Conservation (phyloP, 1,140 invertebrate species). For the Sogatella furcifera region DNA sequence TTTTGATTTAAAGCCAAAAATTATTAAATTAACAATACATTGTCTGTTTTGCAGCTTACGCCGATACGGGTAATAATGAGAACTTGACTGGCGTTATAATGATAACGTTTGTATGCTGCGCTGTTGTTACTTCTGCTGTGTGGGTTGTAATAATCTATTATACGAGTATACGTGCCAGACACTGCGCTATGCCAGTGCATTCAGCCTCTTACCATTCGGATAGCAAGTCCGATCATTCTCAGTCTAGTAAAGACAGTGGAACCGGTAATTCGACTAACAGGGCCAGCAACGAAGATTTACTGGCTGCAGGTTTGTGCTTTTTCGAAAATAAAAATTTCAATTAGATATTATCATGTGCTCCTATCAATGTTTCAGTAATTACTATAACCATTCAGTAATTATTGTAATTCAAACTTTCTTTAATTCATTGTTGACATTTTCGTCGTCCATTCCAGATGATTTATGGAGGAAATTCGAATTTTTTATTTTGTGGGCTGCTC, state of each 20-base stretch:
- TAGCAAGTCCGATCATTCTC: slow-evolving; percentile 36
- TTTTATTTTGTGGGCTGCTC: too few relatives aligned
- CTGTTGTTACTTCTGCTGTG: slow-evolving; percentile 76
- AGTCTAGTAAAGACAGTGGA: slow-evolving; percentile 46
- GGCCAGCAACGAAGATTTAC: slow-evolving; percentile 41
- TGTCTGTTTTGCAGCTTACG: slow-evolving; percentile 7
- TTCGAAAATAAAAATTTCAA: too few relatives aligned
- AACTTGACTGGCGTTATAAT: slow-evolving; percentile 75
- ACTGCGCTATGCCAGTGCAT: slow-evolving; percentile 25
- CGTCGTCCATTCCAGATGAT: too few relatives aligned
- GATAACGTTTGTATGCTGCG: slow-evolving; percentile 80
- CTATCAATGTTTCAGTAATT: too few relatives aligned
- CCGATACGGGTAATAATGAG: slow-evolving; percentile 26
- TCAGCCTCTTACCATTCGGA: slow-evolving; percentile 24
- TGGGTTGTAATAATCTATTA: slow-evolving; percentile 91
- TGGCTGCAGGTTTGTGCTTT: slow-evolving; percentile 10
- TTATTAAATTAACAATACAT: background rate
- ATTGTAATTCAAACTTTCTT: too few relatives aligned
- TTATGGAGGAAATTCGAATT: too few relatives aligned
- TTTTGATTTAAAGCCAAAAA: too few relatives aligned
- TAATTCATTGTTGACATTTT: too few relatives aligned
- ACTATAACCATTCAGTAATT: too few relatives aligned
- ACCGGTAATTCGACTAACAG: slow-evolving; percentile 47
- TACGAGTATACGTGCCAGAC: slow-evolving; percentile 51
- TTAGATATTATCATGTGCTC: too few relatives aligned